These are phyloP conservation scores for Prochilodus magdalenae DNA, from an alignment of 2,113 vertebrate genomes.

Conservation along the genomic window DNA sequence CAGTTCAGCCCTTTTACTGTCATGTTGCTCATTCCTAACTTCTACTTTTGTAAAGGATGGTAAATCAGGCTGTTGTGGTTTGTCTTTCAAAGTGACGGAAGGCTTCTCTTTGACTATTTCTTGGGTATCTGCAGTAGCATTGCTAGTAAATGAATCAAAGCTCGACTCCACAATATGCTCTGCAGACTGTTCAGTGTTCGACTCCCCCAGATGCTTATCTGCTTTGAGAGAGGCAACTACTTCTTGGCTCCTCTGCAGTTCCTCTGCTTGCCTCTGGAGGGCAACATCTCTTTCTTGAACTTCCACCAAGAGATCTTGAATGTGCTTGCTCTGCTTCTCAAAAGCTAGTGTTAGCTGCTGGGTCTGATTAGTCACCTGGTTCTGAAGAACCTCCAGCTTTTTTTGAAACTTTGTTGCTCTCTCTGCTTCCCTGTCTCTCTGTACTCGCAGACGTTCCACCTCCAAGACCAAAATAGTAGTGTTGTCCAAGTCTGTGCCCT, in stretches of 20 bases:
- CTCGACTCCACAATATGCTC: constrained; percentile 15
- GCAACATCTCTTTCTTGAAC: constrained; percentile 73
- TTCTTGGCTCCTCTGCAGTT: constrained; percentile 65
- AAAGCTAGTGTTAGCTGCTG: constrained; percentile 77
- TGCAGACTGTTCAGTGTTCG: constrained; percentile 7
- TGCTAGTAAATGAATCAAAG: constrained; percentile 32
- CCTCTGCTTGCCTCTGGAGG: constrained; percentile 65
- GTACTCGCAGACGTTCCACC: constrained; percentile 63
- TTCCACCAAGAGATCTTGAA: constrained; percentile 75
- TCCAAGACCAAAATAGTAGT: constrained; percentile 60
- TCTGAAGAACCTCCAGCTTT: constrained; percentile 77
- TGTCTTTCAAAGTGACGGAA: constrained; percentile 1
- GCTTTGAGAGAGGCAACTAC: constrained; percentile 60
- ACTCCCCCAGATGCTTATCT: constrained; percentile 25
- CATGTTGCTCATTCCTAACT: background rate
- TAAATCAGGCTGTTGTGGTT: background rate
- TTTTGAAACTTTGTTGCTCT: constrained; percentile 66
- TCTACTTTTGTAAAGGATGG: constrained; percentile 6
- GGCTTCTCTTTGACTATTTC: constrained; percentile 16
- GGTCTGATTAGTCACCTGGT: constrained; percentile 77
- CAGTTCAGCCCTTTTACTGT: background rate
- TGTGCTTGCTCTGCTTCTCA: constrained; percentile 79
- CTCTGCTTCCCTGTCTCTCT: constrained; percentile 65
- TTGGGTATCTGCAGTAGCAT: background rate
- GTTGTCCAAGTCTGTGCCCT: constrained; percentile 37